Evolutionary conservation across 2,888 invertebrate species (phyloP).

Genomic region (Pardosa pseudoannulata): DNA sequence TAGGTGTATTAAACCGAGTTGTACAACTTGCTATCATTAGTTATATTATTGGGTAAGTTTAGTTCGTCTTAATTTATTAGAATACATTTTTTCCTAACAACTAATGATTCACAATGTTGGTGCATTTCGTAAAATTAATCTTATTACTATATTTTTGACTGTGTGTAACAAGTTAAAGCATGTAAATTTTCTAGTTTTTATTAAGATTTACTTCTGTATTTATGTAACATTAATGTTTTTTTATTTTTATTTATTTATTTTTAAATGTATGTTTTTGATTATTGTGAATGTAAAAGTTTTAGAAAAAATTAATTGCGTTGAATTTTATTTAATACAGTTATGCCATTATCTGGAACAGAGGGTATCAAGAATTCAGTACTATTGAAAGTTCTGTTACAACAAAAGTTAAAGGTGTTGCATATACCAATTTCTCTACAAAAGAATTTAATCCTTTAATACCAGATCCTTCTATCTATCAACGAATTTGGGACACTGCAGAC

Average conservation of each 20-base stretch:
- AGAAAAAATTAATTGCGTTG: too few species aligned
- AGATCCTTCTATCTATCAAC: conserved; percentile 73
- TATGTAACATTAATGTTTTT: background rate
- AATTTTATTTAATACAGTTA: too few species aligned
- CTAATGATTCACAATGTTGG: too few species aligned
- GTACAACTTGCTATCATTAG: conserved; percentile 78
- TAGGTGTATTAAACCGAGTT: conserved; percentile 79
- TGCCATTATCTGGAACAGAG: conserved; percentile 79
- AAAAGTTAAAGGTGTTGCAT: conserved; percentile 80
- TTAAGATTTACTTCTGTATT: too few species aligned
- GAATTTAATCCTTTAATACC: conserved; percentile 71
- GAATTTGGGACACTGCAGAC: conserved; percentile 79
- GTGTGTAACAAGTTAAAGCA: too few species aligned
- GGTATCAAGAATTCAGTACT: conserved; percentile 79
- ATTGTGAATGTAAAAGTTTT: background rate
- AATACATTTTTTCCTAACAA: too few species aligned
- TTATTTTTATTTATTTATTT: background rate
- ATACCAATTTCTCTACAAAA: conserved; percentile 75
- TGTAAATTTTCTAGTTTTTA: too few species aligned
- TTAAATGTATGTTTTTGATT: background rate
- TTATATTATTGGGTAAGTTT: conserved; percentile 79
- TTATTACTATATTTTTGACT: too few species aligned
- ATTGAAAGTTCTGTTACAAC: conserved; percentile 78
- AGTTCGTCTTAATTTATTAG: too few species aligned
- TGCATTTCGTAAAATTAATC: too few species aligned